Percentiles rank a stretch among this genome's conserved stretches.
Evolutionary conservation across 2,888 invertebrate genomes (phyloP).

Genomic region (Napeogenes sylphis): DNA sequence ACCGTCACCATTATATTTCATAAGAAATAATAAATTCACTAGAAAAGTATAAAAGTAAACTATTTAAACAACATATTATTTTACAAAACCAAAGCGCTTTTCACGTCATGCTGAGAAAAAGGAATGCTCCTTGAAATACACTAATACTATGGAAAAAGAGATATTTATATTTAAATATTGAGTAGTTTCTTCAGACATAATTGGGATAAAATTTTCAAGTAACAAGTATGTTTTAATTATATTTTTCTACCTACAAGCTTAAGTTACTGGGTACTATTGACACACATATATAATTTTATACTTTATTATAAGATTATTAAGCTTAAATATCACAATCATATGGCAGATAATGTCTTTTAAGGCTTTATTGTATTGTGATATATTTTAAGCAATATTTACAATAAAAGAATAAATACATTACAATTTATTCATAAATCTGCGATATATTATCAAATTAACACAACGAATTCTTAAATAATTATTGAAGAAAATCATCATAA

Average conservation of each 20-base stretch:
- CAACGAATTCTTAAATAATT: too few species aligned
- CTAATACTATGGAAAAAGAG: too few species aligned
- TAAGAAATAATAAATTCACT: too few species aligned
- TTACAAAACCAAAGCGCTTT: background rate
- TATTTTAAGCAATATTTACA: background rate
- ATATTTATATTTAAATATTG: too few species aligned
- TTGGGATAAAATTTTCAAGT: too few species aligned
- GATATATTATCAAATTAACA: background rate
- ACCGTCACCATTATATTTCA: background rate
- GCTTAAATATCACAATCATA: slow-evolving; percentile 52
- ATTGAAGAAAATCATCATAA: too few species aligned
- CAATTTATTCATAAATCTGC: background rate
- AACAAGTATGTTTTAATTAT: too few species aligned
- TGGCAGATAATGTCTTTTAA: slow-evolving; percentile 40
- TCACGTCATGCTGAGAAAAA: too few species aligned
- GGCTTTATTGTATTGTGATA: slow-evolving; percentile 6
- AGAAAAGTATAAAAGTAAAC: background rate
- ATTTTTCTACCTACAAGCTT: background rate
- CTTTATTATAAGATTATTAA: slow-evolving; percentile 28
- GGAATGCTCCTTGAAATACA: too few species aligned
- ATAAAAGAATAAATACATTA: background rate
- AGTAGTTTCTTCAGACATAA: too few species aligned
- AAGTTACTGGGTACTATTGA: slow-evolving; percentile 22
- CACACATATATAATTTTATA: slow-evolving; percentile 23
- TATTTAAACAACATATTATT: background rate